Conservation (phyloP, 2,797 vertebrate genomes). For the Serranus cabrilla region DNA sequence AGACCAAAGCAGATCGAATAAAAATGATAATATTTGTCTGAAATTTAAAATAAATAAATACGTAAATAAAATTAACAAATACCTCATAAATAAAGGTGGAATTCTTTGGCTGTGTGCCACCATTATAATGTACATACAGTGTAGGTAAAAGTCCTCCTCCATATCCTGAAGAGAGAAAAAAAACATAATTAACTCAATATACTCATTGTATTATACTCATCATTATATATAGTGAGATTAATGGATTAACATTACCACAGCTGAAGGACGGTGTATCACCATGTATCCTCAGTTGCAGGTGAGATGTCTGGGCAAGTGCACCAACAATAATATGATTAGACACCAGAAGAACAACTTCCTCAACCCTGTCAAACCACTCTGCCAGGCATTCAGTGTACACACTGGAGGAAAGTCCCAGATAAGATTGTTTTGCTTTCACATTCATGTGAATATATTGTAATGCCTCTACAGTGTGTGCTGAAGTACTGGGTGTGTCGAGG, state of each 20-base stretch:
- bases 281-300: conserved; percentile 34
- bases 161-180: conserved; percentile 56
- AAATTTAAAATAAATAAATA: conserved; percentile 22
- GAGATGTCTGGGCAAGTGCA: conserved; percentile 17
- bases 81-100: not conserved
- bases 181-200: too few relatives aligned
- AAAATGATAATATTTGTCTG: conserved; percentile 83
- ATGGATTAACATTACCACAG: conserved; percentile 5
- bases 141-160: conserved; percentile 52
- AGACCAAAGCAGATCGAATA: conserved; percentile 80
- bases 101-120: conserved; percentile 1
- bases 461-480: too few relatives aligned
- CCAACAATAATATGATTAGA: conserved; percentile 3
- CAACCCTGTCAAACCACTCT: conserved; percentile 37
- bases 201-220: too few relatives aligned
- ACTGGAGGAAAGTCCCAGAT: conserved; percentile 43
- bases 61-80: not conserved
- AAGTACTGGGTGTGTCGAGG: not conserved
- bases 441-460: not conserved
- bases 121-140: conserved; percentile 68
- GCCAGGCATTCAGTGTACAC: not conserved
- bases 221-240: not conserved
- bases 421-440: conserved; percentile 70
- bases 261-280: conserved; percentile 48
- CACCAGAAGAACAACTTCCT: conserved; percentile 11